These are phyloP conservation scores for Sylvilagus floridanus DNA, from an alignment of 2,797 vertebrate genomes.

Conservation along the genomic window DNA sequence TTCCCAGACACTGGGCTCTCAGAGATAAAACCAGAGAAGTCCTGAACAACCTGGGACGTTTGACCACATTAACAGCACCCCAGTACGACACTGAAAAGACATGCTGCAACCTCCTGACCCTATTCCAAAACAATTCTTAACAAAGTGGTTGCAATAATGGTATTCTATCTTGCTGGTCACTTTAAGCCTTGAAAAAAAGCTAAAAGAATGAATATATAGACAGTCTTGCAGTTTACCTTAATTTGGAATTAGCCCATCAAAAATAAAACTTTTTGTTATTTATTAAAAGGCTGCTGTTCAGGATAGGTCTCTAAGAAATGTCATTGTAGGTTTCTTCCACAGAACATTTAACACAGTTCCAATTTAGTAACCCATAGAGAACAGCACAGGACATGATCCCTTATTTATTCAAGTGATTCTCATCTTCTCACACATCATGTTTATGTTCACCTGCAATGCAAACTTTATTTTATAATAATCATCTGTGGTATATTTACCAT, in stretches of 20 bases:
- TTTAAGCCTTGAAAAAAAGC: slow-evolving; percentile 3
- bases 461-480: background rate
- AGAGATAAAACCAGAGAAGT: background rate
- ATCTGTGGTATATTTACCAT: background rate
- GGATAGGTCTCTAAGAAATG: background rate
- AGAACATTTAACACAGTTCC: background rate
- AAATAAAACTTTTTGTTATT: background rate
- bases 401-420: background rate
- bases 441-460: background rate
- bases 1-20: background rate
- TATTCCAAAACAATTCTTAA: background rate
- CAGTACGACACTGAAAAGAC: background rate
- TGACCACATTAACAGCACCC: background rate
- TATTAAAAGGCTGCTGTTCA: background rate
- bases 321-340: background rate
- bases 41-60: background rate
- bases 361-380: background rate
- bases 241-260: background rate
- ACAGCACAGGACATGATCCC: rapidly evolving
- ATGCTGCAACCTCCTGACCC: background rate
- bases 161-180: background rate
- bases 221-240: background rate
- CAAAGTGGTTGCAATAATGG: background rate
- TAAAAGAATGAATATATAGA: background rate
- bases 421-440: background rate